Base-by-base conservation (phyloP, 2,888 invertebrate species). In the Carpatolechia fugitivella region DNA sequence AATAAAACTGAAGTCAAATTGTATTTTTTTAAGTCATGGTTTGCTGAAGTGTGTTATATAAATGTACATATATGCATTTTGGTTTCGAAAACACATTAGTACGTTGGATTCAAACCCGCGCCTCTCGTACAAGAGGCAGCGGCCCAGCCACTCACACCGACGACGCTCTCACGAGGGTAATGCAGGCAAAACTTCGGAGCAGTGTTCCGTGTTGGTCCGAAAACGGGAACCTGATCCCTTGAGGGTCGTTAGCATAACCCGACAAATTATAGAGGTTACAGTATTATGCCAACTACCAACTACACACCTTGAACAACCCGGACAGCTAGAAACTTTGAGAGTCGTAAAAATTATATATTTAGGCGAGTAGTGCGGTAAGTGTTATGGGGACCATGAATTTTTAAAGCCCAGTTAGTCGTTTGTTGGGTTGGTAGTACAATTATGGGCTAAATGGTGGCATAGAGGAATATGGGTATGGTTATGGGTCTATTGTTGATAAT, bases 161-260 rank as follows among this genome's bases (percentile, higher is more conserved):
- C n/a, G n/a, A n/a, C n/a, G n/a, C n/a, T n/a, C 44, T 44, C 40
- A 20, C 13, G 44, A 29, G 44, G 13, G 13, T 20, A 24, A 44
- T 44, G 29, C 20, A 24, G 24, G 44, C 20, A 24, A 20, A 29
- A 44, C 24, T 44, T 44, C n/a, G 24, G 44, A 44, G 24, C 44
- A 11, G n/a, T 44, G 29, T 44, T 44, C 44, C 44, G 20, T 44
- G 44, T 44, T 29, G 20, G 29, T 44, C 13, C n/a, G 44, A 44
- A 44, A 11, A 44, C 20, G 44, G 13, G 16, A 48, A 54, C 54
- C 38, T 20, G 54, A 10, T 14, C 52, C 47, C 54, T 2, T 18
- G 55, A 14, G 58, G 4, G 51, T 47, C 55, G 50, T 58, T 58
- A 46, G 10, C 30, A 47, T 35, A 52, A 49, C 30, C 48, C 54